Evolutionary conservation across 1,140 invertebrate genomes (phyloP).

Genomic region (Nymphalis io): DNA sequence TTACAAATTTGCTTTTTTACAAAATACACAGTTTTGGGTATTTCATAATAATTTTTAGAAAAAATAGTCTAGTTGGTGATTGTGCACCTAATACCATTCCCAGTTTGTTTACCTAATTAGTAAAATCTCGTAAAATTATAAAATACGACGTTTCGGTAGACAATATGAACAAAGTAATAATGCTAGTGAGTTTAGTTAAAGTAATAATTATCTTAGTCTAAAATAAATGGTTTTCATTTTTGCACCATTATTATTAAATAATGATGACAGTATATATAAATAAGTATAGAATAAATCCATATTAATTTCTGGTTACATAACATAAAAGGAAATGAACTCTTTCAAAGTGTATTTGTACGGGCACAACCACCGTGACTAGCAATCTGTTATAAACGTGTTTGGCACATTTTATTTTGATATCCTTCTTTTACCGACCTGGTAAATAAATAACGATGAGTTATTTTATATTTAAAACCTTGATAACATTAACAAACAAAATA

Average conservation of each 20-base stretch:
- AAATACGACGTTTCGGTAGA: too few relatives aligned
- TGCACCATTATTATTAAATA: too few relatives aligned
- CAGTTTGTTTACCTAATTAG: too few relatives aligned
- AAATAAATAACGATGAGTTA: slow-evolving; percentile 4
- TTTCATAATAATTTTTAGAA: neutral
- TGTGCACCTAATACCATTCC: neutral
- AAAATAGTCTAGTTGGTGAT: neutral
- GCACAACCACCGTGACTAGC: neutral
- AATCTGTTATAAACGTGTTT: neutral
- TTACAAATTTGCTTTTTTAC: neutral
- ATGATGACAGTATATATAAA: too few relatives aligned
- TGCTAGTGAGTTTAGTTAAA: too few relatives aligned
- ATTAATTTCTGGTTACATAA: too few relatives aligned
- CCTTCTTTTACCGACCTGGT: neutral
- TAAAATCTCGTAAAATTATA: too few relatives aligned
- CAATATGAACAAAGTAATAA: too few relatives aligned
- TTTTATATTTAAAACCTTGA: slow-evolving; percentile 25
- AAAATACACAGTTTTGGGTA: neutral
- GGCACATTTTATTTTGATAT: slow-evolving; percentile 21
- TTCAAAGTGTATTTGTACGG: neutral
- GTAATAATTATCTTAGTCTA: too few relatives aligned
- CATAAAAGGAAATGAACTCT: too few relatives aligned
- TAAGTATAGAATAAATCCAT: too few relatives aligned
- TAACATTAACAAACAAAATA: slow-evolving; percentile 34
- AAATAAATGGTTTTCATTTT: too few relatives aligned